These are phyloP conservation scores for Crocallis elinguaria DNA, from an alignment of 2,888 invertebrate species.

Conservation along the genomic window DNA sequence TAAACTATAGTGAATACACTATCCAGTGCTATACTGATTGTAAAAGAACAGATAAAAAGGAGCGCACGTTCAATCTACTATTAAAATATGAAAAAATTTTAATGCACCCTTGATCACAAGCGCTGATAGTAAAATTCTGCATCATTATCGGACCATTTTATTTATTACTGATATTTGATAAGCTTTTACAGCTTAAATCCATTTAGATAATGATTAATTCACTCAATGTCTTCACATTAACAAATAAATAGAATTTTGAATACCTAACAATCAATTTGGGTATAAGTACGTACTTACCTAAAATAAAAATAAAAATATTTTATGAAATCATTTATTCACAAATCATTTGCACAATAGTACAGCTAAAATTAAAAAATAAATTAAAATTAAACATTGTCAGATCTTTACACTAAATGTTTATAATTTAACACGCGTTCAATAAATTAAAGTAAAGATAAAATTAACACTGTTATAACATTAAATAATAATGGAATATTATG, in stretches of 20 bases:
- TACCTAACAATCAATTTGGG: no score
- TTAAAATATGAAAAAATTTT: no score
- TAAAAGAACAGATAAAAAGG: no score
- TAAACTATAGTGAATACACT: no score
- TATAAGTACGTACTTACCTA: not conserved
- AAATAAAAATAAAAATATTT: not conserved
- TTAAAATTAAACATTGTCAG: conserved; percentile 22
- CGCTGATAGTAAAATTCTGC: not conserved
- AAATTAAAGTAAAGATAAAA: conserved; percentile 6
- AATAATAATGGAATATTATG: conserved; percentile 24
- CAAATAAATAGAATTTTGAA: no score
- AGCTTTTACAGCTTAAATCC: conserved; percentile 2
- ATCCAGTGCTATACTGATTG: no score
- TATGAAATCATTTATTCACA: conserved; percentile 34
- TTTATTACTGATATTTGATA: not conserved
- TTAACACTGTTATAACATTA: conserved; percentile 10
- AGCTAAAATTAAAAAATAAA: conserved; percentile 30
- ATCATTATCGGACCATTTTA: not conserved
- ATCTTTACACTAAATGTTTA: conserved; percentile 25
- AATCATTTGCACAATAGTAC: conserved; percentile 36
- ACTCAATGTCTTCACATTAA: no score
- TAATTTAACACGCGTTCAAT: conserved; percentile 17
- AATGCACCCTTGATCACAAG: not conserved
- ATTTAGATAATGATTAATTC: conserved; percentile 1
- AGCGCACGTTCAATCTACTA: no score